phyloP scores from a whole-genome alignment of 2,797 vertebrate species.

The Aphelocoma californica region DNA sequence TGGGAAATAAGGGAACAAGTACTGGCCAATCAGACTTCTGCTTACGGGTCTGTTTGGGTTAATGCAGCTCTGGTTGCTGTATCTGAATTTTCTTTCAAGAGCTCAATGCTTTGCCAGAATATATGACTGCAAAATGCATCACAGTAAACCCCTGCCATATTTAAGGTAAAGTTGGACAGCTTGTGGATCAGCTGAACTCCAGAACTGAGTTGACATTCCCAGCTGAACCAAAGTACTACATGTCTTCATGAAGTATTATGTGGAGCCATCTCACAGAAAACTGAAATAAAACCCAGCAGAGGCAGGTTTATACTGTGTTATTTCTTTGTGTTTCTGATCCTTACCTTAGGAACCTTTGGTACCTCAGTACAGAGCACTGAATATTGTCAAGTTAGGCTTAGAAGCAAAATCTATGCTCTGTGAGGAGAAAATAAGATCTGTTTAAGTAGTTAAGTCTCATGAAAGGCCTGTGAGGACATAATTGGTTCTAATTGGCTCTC shows the following conservation, averaged over 20 bases:
- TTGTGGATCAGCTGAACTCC: not conserved
- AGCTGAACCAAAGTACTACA: not conserved
- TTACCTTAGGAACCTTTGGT: not conserved
- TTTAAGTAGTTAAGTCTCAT: not conserved
- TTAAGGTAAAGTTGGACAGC: not conserved
- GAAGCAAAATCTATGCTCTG: not conserved
- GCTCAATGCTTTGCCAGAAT: not conserved
- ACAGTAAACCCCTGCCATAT: not conserved
- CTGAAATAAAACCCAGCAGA: not conserved
- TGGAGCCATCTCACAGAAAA: not conserved
- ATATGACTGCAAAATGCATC: not conserved
- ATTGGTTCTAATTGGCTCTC: conserved; percentile 12
- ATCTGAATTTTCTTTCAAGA: not conserved
- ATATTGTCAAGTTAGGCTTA: not conserved
- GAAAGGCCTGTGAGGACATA: not conserved
- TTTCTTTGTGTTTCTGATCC: not conserved
- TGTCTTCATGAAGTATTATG: not conserved
- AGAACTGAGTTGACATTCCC: not conserved
- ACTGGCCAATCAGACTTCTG: not conserved
- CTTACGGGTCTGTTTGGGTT: not conserved
- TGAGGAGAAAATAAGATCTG: not conserved
- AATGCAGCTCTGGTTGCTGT: not conserved
- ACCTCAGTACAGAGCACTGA: not conserved
- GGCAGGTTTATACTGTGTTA: not conserved
- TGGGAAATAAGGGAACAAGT: not conserved